phyloP scores from a whole-genome alignment of 2,797 vertebrate genomes.

The Protosalanx chinensis region DNA sequence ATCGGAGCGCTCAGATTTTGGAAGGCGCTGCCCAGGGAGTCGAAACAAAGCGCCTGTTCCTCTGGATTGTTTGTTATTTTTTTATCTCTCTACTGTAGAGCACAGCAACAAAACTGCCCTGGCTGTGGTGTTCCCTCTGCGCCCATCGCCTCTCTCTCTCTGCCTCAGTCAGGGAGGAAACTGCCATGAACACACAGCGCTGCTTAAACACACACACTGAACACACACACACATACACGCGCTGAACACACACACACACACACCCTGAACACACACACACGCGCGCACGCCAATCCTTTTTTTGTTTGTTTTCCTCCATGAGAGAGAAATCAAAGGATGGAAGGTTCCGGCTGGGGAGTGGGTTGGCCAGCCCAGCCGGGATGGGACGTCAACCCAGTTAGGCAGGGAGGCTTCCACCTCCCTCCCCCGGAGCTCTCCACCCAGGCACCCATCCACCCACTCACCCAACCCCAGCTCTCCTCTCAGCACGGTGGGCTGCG shows the following conservation, averaged over 20 bases:
- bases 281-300: neutral
- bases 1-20: slow-evolving; percentile 54
- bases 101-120: slow-evolving; percentile 33
- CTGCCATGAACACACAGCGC: slow-evolving; percentile 11
- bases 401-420: neutral
- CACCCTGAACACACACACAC: too few species aligned
- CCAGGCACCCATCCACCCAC: neutral
- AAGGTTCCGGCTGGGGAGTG: neutral
- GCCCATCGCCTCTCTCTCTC: slow-evolving; percentile 30
- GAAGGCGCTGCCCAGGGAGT: slow-evolving; percentile 31
- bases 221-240: slow-evolving; percentile 4
- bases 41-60: slow-evolving; percentile 38
- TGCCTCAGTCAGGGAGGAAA: slow-evolving; percentile 31
- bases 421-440: neutral
- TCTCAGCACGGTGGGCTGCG: neutral
- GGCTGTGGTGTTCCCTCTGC: slow-evolving; percentile 47
- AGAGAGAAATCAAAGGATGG: neutral
- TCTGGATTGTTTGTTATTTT: slow-evolving; percentile 32
- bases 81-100: slow-evolving; percentile 27
- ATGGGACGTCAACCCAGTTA: neutral
- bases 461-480: too few species aligned
- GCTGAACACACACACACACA: too few species aligned
- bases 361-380: neutral
- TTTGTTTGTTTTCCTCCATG: neutral
- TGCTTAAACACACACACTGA: slow-evolving; percentile 3